These are phyloP conservation scores for Streptopelia turtur DNA, from an alignment of 2,797 vertebrate species.

Conservation along the genomic window DNA sequence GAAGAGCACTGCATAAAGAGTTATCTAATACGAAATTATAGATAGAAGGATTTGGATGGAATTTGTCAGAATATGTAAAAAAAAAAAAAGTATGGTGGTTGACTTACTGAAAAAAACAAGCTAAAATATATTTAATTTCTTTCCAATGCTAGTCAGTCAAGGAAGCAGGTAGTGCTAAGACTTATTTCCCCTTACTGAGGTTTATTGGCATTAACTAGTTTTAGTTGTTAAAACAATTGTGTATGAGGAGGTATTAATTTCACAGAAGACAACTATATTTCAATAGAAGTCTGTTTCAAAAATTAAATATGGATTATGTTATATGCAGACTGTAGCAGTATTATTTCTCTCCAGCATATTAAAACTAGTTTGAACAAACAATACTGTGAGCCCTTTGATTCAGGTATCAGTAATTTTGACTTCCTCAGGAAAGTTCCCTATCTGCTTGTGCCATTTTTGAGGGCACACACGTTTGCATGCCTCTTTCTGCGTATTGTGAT, in stretches of 20 bases:
- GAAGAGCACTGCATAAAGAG: not conserved
- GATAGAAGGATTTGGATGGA: not conserved
- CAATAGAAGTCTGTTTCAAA: not conserved
- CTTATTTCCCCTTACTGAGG: not conserved
- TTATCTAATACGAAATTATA: not conserved
- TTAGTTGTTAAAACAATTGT: not conserved
- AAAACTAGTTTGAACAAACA: not conserved
- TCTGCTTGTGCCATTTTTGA: not conserved
- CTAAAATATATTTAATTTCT: not conserved
- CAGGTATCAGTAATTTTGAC: not conserved
- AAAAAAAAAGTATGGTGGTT: not conserved
- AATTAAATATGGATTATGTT: not conserved
- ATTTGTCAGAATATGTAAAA: not conserved
- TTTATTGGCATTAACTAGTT: not conserved
- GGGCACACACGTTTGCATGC: accelerated
- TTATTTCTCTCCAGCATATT: not conserved
- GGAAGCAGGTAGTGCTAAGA: not conserved
- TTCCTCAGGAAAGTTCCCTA: not conserved
- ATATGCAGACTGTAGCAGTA: not conserved
- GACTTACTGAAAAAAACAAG: not conserved
- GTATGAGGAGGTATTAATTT: not conserved
- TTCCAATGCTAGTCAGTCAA: not conserved
- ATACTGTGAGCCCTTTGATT: not conserved
- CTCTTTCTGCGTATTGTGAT: not conserved
- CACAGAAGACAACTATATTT: not conserved